These are phyloP conservation scores for Cydia amplana DNA, from an alignment of 1,140 invertebrate genomes.

Conservation along the genomic window DNA sequence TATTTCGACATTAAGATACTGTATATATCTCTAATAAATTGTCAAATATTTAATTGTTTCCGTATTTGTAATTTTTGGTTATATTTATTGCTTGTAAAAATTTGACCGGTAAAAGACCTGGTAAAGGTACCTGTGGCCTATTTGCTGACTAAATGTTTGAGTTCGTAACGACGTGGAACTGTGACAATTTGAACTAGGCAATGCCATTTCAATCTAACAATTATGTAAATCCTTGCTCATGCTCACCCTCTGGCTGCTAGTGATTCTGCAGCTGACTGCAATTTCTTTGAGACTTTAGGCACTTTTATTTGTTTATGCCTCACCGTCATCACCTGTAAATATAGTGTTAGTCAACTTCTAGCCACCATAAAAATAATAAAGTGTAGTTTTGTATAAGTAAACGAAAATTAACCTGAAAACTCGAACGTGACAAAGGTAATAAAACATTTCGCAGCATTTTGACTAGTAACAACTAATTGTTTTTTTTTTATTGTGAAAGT, in stretches of 20 bases:
- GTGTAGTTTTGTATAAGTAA: slow-evolving; percentile 32
- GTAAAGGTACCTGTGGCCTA: too few species aligned
- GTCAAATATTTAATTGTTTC: too few species aligned
- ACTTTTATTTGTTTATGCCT: slow-evolving; percentile 72
- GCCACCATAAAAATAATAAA: slow-evolving; percentile 23
- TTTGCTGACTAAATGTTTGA: too few species aligned
- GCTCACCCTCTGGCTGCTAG: slow-evolving; percentile 82
- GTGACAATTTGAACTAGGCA: background rate
- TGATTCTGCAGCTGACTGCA: slow-evolving; percentile 79
- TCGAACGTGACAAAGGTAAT: slow-evolving; percentile 41
- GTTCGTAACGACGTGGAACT: background rate
- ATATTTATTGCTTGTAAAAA: too few species aligned
- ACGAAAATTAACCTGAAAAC: slow-evolving; percentile 61
- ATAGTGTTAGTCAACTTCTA: slow-evolving; percentile 12
- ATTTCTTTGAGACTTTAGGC: slow-evolving; percentile 79
- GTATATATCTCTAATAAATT: too few species aligned
- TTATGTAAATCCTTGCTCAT: slow-evolving; percentile 8
- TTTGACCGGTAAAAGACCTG: too few species aligned
- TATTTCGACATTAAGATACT: too few species aligned
- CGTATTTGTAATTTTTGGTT: too few species aligned
- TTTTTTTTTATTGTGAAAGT: background rate
- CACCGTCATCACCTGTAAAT: slow-evolving; percentile 54
- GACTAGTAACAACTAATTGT: background rate
- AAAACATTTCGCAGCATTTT: slow-evolving; percentile 59
- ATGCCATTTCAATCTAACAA: slow-evolving; percentile 7